A percentile compares a stretch with the other conserved stretches of the same genome.
These are phyloP conservation scores for Hypotaenidia okinawae DNA, from an alignment of 2,797 vertebrate genomes.

Conservation along the genomic window DNA sequence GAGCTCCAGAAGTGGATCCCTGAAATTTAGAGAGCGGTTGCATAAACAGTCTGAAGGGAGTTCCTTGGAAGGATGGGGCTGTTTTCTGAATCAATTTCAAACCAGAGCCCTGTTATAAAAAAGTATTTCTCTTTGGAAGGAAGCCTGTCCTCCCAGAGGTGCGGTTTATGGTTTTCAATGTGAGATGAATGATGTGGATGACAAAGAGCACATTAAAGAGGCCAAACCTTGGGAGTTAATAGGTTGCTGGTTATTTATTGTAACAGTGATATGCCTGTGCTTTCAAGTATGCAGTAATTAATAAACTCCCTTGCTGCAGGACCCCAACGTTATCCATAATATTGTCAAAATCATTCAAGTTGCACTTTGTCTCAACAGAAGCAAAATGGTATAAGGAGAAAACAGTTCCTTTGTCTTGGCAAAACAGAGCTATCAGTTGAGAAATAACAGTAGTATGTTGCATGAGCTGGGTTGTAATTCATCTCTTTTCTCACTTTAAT, in stretches of 20 bases:
- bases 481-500: not conserved
- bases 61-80: not conserved
- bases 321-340: not conserved
- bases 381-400: not conserved
- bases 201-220: not conserved
- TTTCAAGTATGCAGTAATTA: not conserved
- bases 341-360: not conserved
- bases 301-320: not conserved
- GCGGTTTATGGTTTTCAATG: not conserved
- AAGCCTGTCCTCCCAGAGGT: not conserved
- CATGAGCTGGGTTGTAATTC: not conserved
- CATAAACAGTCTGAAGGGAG: not conserved
- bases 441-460: not conserved
- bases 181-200: not conserved
- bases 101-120: not conserved
- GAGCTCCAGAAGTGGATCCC: not conserved
- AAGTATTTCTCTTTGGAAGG: not conserved
- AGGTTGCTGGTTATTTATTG: conserved; percentile 11
- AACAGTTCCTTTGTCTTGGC: not conserved
- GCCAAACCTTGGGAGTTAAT: not conserved
- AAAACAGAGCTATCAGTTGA: not conserved
- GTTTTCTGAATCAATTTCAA: not conserved
- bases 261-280: not conserved
- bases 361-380: not conserved
- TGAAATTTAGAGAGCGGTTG: not conserved